Evolutionary conservation across 2,888 invertebrate species (phyloP), one percentile per base, ranked within the genome.

Genomic region (Lepidonotus clava): DNA sequence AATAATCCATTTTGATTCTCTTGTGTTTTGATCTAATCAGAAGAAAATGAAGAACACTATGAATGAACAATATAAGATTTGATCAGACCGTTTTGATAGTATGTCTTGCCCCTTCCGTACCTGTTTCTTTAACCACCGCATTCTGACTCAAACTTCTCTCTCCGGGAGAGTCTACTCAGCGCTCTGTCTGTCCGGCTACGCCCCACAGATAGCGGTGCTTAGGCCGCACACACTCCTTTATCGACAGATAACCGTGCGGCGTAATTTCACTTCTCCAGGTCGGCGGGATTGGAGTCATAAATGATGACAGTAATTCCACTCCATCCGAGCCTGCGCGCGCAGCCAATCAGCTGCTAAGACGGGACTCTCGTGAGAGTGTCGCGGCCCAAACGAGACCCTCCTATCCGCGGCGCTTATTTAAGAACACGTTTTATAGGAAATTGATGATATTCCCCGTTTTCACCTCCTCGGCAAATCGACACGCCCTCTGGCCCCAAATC

Each of bases 321-420:
- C 76, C 5, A 38, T 21, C 4, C 38, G 34, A 34, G 36, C 76
- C 28, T 24, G 4, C 51, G 28, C 46, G 41, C 80, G 80, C 41
- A 80, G 80, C 46, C 80, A 80, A 80, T 80, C 80, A 80, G 46
- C 28, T 21, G 24, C 41, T 46, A 41, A 80, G 80, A 46, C 80
- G 46, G 28, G 80, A 1, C 80, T 80, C 80, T 11, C 51, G 21
- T n/a, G n/a, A n/a, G 51, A 24, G 28, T 80, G 46, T 46, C 80
- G 80, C 80, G 41, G 46, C 6, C 80, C 46, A 80, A 51, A 80
- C 80, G 80, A 80, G 80, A 41, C 28, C 41, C 46, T 6, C 28
- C 40, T 14, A 80, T 80, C 80, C 80, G 46, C 46, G 36, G 41
- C 76, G 76, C 76, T 76, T 76, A 76, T 76, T 76, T 76, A 76